These are phyloP conservation scores for Drepana falcataria DNA, from an alignment of 2,888 invertebrate genomes.

Conservation along the genomic window DNA sequence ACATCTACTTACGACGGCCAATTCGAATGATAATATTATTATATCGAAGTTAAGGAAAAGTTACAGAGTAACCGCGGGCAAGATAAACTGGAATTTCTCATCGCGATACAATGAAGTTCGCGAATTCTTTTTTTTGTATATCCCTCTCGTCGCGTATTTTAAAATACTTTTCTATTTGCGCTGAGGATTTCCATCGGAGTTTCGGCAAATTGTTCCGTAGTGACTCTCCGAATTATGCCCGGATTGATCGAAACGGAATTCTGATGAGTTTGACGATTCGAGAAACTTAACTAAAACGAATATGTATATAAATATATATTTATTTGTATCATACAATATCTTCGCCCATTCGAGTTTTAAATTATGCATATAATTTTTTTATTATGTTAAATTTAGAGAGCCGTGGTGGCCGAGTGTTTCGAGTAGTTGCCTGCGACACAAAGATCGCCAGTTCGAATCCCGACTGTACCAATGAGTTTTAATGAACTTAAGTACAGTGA, in stretches of 20 bases:
- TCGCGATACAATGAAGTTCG: slow-evolving; percentile 51
- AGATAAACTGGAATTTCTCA: slow-evolving; percentile 57
- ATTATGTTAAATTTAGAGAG: neutral
- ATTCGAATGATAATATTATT: slow-evolving; percentile 59
- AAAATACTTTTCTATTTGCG: slow-evolving; percentile 58
- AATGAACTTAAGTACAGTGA: too few relatives aligned
- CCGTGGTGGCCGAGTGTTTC: too few relatives aligned
- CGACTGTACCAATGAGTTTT: too few relatives aligned
- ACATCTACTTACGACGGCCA: slow-evolving; percentile 25
- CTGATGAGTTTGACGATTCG: slow-evolving; percentile 44
- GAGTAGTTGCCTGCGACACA: too few relatives aligned
- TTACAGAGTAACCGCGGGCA: slow-evolving; percentile 24
- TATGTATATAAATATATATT: slow-evolving; percentile 11
- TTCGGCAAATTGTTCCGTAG: slow-evolving; percentile 49
- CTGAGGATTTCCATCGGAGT: slow-evolving; percentile 39
- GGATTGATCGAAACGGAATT: slow-evolving; percentile 46
- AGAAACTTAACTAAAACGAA: slow-evolving; percentile 28
- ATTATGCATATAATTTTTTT: neutral
- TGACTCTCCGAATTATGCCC: slow-evolving; percentile 39
- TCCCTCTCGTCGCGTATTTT: slow-evolving; percentile 43
- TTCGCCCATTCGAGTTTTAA: neutral
- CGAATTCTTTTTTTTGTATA: slow-evolving; percentile 39
- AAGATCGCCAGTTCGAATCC: too few relatives aligned
- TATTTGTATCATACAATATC: slow-evolving; percentile 15
- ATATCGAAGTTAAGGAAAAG: slow-evolving; percentile 36